These are phyloP conservation scores for Pseudopipra pipra DNA, from an alignment of 2,113 vertebrate species.

Conservation along the genomic window DNA sequence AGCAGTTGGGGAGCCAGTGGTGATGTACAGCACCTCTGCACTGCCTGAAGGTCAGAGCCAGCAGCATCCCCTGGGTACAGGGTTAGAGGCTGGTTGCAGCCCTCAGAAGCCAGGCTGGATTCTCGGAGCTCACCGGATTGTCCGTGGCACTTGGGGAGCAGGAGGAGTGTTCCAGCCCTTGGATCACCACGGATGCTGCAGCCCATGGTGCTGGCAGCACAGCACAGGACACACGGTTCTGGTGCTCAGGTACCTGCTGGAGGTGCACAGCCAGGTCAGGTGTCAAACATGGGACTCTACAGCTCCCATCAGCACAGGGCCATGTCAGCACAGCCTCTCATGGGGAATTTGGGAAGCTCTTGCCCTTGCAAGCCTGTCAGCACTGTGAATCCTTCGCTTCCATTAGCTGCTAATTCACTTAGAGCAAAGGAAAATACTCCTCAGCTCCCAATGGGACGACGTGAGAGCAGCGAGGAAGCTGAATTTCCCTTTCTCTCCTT, in stretches of 20 bases:
- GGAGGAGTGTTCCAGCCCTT: background rate
- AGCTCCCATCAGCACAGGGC: background rate
- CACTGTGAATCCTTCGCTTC: background rate
- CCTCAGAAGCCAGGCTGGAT: background rate
- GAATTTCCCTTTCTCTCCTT: background rate
- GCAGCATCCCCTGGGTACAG: background rate
- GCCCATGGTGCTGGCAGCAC: rapidly evolving
- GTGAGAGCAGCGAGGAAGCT: background rate
- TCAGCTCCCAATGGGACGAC: background rate
- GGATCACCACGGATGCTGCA: background rate
- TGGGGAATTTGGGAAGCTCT: background rate
- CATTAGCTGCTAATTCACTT: slow-evolving; percentile 1
- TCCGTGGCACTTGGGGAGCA: rapidly evolving
- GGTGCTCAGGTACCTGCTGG: background rate
- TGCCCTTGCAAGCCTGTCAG: background rate
- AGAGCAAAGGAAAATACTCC: background rate
- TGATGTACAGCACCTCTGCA: background rate
- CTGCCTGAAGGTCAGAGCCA: background rate
- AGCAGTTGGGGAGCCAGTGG: background rate
- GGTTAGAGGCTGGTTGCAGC: background rate
- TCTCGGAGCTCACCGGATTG: rapidly evolving
- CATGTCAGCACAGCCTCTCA: background rate
- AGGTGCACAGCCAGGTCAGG: background rate
- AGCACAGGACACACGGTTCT: rapidly evolving
- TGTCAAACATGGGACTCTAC: background rate